phyloP scores from a whole-genome alignment of 2,888 invertebrate genomes.

The Ypsolopha scabrella region DNA sequence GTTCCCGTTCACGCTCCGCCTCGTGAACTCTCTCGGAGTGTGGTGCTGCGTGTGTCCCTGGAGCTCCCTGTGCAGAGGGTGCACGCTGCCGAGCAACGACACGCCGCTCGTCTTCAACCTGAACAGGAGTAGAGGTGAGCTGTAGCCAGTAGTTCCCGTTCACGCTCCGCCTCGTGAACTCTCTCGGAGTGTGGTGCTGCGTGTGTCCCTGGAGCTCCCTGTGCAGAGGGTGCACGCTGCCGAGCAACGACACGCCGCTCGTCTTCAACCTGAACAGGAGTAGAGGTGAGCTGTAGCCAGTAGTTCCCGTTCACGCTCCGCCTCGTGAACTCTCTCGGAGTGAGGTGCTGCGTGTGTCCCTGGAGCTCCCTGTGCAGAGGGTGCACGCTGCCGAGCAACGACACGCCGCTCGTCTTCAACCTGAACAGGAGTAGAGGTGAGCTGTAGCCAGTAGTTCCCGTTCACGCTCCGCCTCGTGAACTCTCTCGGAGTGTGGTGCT shows the following conservation, averaged over 20 bases:
- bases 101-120: neutral
- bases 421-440: neutral
- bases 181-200: constrained; percentile 75
- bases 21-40: constrained; percentile 77
- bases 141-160: constrained; percentile 79
- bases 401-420: neutral
- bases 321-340: constrained; percentile 78
- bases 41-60: constrained; percentile 83
- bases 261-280: constrained; percentile 8
- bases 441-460: constrained; percentile 73
- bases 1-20: constrained; percentile 90
- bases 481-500: constrained; percentile 75
- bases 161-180: constrained; percentile 83
- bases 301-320: constrained; percentile 93
- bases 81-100: constrained; percentile 72
- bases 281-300: constrained; percentile 87
- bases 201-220: constrained; percentile 85
- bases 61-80: constrained; percentile 88
- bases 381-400: constrained; percentile 74
- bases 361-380: constrained; percentile 90
- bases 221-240: constrained; percentile 88
- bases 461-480: constrained; percentile 87
- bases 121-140: neutral
- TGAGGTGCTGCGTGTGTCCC: constrained; percentile 78
- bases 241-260: constrained; percentile 72